Conservation (phyloP, 2,797 vertebrate species). For the Acridotheres tristis region DNA sequence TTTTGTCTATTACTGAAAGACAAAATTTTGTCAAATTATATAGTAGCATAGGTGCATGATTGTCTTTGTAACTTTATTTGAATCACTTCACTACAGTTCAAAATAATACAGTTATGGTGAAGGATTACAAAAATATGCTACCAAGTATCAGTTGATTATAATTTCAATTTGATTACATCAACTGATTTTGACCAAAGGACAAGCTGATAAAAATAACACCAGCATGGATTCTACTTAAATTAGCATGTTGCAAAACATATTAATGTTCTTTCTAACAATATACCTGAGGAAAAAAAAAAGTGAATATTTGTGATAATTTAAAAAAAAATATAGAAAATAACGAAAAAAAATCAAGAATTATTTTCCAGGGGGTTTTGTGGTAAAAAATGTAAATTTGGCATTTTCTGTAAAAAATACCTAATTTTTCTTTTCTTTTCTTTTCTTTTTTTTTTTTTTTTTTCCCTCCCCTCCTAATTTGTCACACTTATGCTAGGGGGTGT, state of each 20-base stretch:
- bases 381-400: fast-evolving
- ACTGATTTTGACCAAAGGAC: neutral
- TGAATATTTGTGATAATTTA: neutral
- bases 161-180: neutral
- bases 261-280: neutral
- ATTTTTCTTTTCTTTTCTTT: too few relatives aligned
- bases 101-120: neutral
- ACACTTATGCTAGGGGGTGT: fast-evolving
- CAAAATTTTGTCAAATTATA: neutral
- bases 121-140: neutral
- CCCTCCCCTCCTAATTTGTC: neutral
- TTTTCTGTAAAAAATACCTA: fast-evolving
- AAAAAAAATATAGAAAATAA: neutral
- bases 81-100: neutral
- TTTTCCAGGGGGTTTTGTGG: neutral
- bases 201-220: neutral
- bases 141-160: neutral
- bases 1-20: neutral
- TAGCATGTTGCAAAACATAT: neutral
- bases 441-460: too few relatives aligned
- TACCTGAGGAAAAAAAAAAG: neutral
- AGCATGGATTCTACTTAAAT: neutral
- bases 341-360: neutral
- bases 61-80: neutral
- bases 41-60: fast-evolving